phyloP scores from a whole-genome alignment of 30 jellyfish, hydroid and myxozoan genomes.

The Aurelia aurita region DNA sequence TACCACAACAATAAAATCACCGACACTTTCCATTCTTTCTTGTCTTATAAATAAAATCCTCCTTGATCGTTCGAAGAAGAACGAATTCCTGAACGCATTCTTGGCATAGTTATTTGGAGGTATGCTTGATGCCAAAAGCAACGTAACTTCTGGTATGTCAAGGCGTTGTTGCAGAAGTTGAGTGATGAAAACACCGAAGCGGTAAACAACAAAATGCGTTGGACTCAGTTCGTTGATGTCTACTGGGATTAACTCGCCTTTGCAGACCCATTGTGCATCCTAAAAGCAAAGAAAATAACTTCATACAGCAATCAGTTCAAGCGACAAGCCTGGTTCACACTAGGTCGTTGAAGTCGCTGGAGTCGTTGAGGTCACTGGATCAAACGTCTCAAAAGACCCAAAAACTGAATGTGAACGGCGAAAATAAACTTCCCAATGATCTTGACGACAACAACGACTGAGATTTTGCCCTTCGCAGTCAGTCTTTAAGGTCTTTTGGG shows the following conservation, averaged over 20 bases:
- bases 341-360: no score
- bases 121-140: conserved; percentile 90
- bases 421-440: no score
- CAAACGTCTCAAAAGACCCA: no score
- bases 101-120: conserved; percentile 94
- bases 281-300: neutral
- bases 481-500: no score
- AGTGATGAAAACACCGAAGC: conserved; percentile 93
- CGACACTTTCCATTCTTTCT: conserved; percentile 96
- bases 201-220: conserved; percentile 94
- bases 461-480: no score
- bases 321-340: no score
- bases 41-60: conserved; percentile 88
- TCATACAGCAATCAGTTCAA: no score
- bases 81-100: conserved; percentile 97
- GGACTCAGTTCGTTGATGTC: conserved; percentile 97
- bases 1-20: conserved; percentile 93
- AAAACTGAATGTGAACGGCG: no score
- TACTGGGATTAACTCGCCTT: conserved; percentile 92
- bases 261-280: conserved; percentile 99
- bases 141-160: conserved; percentile 91
- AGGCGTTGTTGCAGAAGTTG: conserved; percentile 83
- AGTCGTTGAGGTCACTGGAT: no score
- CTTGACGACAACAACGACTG: no score
- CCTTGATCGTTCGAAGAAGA: conserved; percentile 93